Percentiles rank a stretch among this genome's conserved stretches.
phyloP scores from a whole-genome alignment of 2,113 vertebrate species.

The Nipponia nippon region DNA sequence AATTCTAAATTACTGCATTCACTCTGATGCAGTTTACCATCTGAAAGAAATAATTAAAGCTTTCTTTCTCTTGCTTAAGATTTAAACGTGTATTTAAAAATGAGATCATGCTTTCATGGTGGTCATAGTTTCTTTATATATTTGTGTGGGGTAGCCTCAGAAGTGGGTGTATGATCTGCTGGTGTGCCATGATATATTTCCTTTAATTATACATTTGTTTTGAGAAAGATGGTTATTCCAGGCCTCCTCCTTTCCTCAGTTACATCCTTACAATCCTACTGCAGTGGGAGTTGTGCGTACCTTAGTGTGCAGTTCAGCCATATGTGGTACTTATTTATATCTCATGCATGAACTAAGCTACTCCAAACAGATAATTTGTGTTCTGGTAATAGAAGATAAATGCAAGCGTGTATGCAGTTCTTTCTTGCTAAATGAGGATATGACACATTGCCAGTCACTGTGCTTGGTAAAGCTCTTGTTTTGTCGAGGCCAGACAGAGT shows the following conservation, averaged over 20 bases:
- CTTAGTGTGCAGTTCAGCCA: neutral
- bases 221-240: neutral
- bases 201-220: conserved; percentile 33
- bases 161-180: neutral
- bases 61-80: neutral
- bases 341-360: neutral
- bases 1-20: conserved; percentile 3
- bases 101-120: conserved; percentile 44
- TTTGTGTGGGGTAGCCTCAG: conserved; percentile 17
- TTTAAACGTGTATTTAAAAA: conserved; percentile 37
- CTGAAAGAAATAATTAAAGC: conserved; percentile 55
- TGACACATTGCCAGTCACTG: neutral
- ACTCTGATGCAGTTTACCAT: neutral
- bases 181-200: neutral
- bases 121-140: conserved; percentile 1
- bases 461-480: neutral
- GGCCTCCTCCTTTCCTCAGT: neutral
- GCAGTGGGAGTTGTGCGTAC: neutral
- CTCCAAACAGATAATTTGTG: neutral
- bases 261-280: neutral
- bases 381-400: neutral
- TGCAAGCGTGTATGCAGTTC: neutral
- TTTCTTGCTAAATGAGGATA: neutral
- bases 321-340: conserved; percentile 33
- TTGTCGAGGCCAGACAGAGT: neutral